phyloP scores from a whole-genome alignment of 2,888 invertebrate genomes.

The Diarsia brunnea region DNA sequence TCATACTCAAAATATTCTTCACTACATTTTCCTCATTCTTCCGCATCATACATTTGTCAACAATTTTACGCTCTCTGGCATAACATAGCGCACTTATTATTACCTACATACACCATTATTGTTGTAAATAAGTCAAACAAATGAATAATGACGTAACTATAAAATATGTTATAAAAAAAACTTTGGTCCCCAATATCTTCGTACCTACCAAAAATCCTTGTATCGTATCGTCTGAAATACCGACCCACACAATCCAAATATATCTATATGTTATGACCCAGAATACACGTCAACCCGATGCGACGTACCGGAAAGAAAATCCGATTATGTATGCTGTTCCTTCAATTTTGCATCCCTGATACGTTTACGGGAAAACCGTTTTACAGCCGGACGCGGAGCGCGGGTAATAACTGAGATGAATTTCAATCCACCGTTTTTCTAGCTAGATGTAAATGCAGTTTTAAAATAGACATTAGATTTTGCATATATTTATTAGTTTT shows the following conservation, averaged over 20 bases:
- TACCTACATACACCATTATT: too few species aligned
- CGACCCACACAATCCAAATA: background rate
- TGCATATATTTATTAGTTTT: background rate
- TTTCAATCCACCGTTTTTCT: slow-evolving; percentile 4
- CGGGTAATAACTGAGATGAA: slow-evolving; percentile 11
- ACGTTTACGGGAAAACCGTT: slow-evolving; percentile 23
- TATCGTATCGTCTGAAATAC: background rate
- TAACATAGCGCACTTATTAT: too few species aligned
- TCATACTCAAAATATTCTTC: too few species aligned
- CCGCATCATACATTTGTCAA: too few species aligned
- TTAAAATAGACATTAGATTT: background rate
- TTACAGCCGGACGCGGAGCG: background rate
- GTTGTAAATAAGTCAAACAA: too few species aligned
- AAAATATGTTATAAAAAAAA: background rate
- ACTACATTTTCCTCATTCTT: too few species aligned
- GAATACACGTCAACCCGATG: background rate
- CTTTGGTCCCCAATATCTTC: background rate
- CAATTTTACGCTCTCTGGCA: too few species aligned
- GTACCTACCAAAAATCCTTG: background rate
- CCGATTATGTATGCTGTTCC: slow-evolving; percentile 25
- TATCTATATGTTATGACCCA: slow-evolving; percentile 15
- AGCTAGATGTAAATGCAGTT: background rate
- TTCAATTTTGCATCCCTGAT: slow-evolving; percentile 37
- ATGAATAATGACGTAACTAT: too few species aligned
- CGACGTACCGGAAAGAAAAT: slow-evolving; percentile 19